These are phyloP conservation scores for Chironomus riparius DNA, from an alignment of 2,888 invertebrate genomes.

Conservation along the genomic window DNA sequence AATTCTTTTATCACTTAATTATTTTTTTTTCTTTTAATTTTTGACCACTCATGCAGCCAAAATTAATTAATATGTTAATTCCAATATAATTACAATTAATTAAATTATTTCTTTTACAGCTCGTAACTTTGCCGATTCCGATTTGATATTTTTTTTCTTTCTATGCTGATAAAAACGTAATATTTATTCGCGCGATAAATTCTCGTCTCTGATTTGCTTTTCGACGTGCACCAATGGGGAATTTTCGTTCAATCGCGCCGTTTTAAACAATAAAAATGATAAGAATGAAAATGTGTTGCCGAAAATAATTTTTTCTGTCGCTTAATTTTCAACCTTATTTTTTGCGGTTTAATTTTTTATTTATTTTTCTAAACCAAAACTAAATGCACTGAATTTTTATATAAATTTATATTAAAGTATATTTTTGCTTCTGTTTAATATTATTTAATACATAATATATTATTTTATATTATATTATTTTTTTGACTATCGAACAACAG, in stretches of 20 bases:
- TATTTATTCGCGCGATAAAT: slow-evolving; percentile 11
- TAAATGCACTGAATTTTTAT: neutral
- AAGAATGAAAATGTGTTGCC: slow-evolving; percentile 5
- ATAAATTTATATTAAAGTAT: neutral
- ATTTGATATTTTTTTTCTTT: neutral
- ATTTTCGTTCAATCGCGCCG: slow-evolving; percentile 9
- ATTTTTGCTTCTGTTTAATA: neutral
- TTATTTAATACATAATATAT: slow-evolving; percentile 12
- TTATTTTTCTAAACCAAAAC: neutral
- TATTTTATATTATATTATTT: neutral
- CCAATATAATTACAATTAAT: no score
- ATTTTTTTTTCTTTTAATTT: neutral
- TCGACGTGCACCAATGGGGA: slow-evolving; percentile 22
- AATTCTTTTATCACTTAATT: slow-evolving; percentile 22
- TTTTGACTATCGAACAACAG: slow-evolving; percentile 10
- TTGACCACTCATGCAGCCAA: neutral
- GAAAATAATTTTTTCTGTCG: neutral
- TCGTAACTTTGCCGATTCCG: neutral
- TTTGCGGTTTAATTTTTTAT: neutral
- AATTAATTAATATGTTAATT: neutral
- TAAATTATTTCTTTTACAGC: no score
- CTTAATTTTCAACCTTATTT: neutral
- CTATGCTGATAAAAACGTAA: neutral
- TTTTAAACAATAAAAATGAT: slow-evolving; percentile 22
- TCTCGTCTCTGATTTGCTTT: slow-evolving; percentile 24